Conservation (phyloP, 2,888 invertebrate genomes). For the Scaptomyza tumidula region DNA sequence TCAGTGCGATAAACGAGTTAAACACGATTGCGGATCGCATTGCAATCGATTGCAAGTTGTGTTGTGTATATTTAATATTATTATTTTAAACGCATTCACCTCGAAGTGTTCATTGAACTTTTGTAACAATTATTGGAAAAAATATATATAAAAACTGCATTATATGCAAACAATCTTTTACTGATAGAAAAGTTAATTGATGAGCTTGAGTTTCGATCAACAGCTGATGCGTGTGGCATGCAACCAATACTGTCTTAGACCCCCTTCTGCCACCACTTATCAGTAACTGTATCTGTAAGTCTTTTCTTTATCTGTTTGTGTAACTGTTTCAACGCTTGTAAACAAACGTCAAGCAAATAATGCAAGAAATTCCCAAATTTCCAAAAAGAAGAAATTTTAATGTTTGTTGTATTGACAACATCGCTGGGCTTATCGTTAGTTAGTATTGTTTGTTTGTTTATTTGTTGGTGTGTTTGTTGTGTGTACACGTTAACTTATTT, state of each 20-base stretch:
- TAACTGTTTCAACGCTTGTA: slow-evolving; percentile 62
- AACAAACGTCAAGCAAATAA: slow-evolving; percentile 65
- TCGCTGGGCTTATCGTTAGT: slow-evolving; percentile 61
- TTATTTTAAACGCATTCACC: slow-evolving; percentile 63
- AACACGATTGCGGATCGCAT: slow-evolving; percentile 55
- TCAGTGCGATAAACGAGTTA: slow-evolving; percentile 67
- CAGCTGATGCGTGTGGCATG: slow-evolving; percentile 8
- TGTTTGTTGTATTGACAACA: slow-evolving; percentile 70
- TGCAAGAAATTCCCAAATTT: slow-evolving; percentile 43
- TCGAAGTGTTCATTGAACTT: slow-evolving; percentile 77
- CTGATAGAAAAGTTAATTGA: slow-evolving; percentile 43
- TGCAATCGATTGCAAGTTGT: slow-evolving; percentile 32
- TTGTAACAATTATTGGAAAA: slow-evolving; percentile 48
- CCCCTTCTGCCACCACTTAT: neutral
- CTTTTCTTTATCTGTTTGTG: slow-evolving; percentile 43
- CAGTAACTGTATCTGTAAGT: slow-evolving; percentile 25
- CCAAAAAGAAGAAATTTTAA: slow-evolving; percentile 4
- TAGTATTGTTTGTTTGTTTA: slow-evolving; percentile 39
- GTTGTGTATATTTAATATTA: neutral
- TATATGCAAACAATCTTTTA: neutral
- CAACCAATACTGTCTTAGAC: neutral
- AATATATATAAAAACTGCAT: neutral
- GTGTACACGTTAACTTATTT: slow-evolving; percentile 55
- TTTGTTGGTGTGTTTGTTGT: slow-evolving; percentile 48
- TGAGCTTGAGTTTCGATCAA: slow-evolving; percentile 31